Percentiles rank a stretch among this genome's conserved stretches.
Evolutionary conservation across 2,797 vertebrate genomes (phyloP).

Genomic region (Ara ararauna): DNA sequence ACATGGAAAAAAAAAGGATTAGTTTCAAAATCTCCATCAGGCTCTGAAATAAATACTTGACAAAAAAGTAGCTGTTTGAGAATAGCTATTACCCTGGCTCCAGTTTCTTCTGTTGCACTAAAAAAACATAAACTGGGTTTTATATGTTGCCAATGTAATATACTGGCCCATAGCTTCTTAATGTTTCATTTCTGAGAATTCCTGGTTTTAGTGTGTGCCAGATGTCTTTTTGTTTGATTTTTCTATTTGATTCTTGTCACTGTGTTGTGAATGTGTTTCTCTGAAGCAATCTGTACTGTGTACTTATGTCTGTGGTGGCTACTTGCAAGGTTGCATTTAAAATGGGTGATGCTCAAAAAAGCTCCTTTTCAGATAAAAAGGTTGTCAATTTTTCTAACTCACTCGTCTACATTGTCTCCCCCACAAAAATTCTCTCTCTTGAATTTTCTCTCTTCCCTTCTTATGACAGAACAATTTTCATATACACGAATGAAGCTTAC

Average conservation of each 20-base stretch:
- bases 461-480: slow-evolving; percentile 7
- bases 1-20: not conserved
- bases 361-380: slow-evolving; percentile 1
- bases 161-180: slow-evolving; percentile 5
- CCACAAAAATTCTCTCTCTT: not conserved
- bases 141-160: slow-evolving; percentile 40
- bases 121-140: not conserved
- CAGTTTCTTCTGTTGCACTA: slow-evolving; percentile 56
- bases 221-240: slow-evolving; percentile 48
- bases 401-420: not conserved
- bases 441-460: slow-evolving; percentile 19
- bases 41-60: slow-evolving; percentile 39
- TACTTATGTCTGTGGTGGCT: slow-evolving; percentile 42
- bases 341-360: slow-evolving; percentile 9
- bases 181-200: slow-evolving; percentile 11
- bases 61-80: slow-evolving; percentile 22
- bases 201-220: slow-evolving; percentile 63
- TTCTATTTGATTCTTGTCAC: slow-evolving; percentile 55
- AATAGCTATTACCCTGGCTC: slow-evolving; percentile 39
- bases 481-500: not conserved
- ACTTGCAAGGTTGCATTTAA: slow-evolving; percentile 34
- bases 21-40: not conserved
- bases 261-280: slow-evolving; percentile 44
- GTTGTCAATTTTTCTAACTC: not conserved
- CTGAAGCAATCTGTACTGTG: slow-evolving; percentile 40